These are phyloP conservation scores for Paragorgia papillata DNA, from an alignment of 92 coral and sea anemone species.

Conservation along the genomic window DNA sequence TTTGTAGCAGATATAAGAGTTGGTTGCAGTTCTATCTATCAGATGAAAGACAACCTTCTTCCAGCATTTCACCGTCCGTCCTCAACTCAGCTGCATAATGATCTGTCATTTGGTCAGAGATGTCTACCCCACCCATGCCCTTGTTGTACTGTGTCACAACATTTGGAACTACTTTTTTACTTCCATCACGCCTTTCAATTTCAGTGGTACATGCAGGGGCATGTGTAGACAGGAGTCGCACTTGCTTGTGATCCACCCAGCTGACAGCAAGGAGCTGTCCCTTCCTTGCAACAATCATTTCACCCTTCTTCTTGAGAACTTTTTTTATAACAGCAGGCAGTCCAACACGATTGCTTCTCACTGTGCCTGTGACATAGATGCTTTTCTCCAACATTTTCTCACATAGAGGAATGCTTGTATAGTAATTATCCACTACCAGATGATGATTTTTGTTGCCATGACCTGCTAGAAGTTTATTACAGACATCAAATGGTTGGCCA, in stretches of 20 bases:
- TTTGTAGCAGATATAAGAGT: too few relatives aligned
- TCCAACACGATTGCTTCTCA: slow-evolving; percentile 19
- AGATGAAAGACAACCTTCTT: slow-evolving; percentile 29
- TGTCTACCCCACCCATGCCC: slow-evolving; percentile 61
- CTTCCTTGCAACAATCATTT: neutral
- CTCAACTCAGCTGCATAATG: too few relatives aligned
- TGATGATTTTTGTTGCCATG: slow-evolving; percentile 13
- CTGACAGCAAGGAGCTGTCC: slow-evolving; percentile 41
- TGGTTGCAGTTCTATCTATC: too few relatives aligned
- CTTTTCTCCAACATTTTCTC: neutral
- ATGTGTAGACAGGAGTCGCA: slow-evolving; percentile 43
- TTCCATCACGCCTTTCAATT: slow-evolving; percentile 35
- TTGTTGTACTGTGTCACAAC: slow-evolving; percentile 59
- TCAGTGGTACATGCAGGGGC: slow-evolving; percentile 32
- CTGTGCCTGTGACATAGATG: slow-evolving; percentile 14
- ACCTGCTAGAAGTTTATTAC: slow-evolving; percentile 2
- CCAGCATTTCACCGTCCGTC: too few relatives aligned
- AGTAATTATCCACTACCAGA: slow-evolving; percentile 18
- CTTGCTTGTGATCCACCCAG: slow-evolving; percentile 56
- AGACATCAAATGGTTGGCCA: slow-evolving; percentile 22
- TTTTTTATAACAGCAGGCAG: too few relatives aligned
- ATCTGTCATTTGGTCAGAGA: slow-evolving; percentile 56
- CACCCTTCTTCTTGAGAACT: too few relatives aligned
- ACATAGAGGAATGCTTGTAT: slow-evolving; percentile 9
- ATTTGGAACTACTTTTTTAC: slow-evolving; percentile 30